A percentile compares a stretch with the other conserved stretches of the same genome.
phyloP scores from a whole-genome alignment of 2,113 vertebrate genomes.

The Malurus alboscapulatus region DNA sequence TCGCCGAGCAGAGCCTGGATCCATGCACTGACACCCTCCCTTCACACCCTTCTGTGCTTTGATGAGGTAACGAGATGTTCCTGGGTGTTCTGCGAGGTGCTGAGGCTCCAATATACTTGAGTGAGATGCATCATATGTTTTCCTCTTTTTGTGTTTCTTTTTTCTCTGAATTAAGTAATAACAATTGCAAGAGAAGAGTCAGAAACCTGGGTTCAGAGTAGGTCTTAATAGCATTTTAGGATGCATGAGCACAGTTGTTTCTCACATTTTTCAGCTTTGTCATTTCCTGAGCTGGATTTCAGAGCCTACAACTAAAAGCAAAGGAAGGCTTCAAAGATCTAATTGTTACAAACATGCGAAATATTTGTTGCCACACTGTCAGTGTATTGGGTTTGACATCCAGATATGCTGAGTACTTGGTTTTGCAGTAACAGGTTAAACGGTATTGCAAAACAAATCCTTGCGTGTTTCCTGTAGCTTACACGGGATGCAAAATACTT shows the following conservation, averaged over 20 bases:
- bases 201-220: neutral
- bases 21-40: too few relatives aligned
- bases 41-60: fast-evolving
- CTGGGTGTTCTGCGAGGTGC: neutral
- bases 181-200: fast-evolving
- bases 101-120: neutral
- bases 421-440: neutral
- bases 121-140: neutral
- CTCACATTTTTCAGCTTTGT: neutral
- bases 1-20: too few relatives aligned
- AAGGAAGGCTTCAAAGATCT: neutral
- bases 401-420: neutral
- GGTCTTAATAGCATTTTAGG: fast-evolving
- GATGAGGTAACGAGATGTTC: too few relatives aligned
- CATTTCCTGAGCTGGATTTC: neutral
- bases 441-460: neutral
- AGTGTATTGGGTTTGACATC: neutral
- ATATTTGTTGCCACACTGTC: neutral
- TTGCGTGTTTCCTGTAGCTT: neutral
- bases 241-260: too few relatives aligned
- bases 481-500: neutral
- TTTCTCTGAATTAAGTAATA: neutral
- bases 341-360: neutral
- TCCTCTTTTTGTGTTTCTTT: neutral
- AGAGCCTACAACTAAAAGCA: neutral